A percentile compares a stretch with the other conserved stretches of the same genome.
These are phyloP conservation scores for Lasioglossum zephyrum DNA, from an alignment of 2,888 invertebrate species.

Conservation along the genomic window DNA sequence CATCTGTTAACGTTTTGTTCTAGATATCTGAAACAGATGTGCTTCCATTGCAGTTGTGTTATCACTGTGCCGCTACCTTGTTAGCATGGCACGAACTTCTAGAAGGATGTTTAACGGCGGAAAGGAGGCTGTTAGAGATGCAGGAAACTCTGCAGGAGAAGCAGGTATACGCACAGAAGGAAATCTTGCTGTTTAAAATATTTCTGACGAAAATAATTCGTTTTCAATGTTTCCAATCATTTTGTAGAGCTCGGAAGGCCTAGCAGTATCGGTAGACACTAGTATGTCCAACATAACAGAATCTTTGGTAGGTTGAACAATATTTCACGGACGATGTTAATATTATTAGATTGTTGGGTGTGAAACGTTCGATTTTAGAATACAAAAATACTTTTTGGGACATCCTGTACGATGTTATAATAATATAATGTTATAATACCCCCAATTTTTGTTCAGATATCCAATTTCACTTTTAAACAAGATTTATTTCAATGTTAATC, in stretches of 20 bases:
- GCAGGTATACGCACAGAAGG: constrained; percentile 44
- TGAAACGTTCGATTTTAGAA: background rate
- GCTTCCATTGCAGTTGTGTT: constrained; percentile 88
- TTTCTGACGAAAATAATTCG: background rate
- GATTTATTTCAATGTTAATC: too few relatives aligned
- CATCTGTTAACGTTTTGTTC: background rate
- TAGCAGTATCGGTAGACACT: constrained; percentile 33
- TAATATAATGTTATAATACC: too few relatives aligned
- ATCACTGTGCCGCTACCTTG: constrained; percentile 88
- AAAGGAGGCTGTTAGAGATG: constrained; percentile 82
- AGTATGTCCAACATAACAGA: constrained; percentile 18
- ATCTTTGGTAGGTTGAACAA: constrained; percentile 46
- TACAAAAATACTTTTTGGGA: background rate
- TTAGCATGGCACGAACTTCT: constrained; percentile 88
- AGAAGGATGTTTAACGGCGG: constrained; percentile 86
- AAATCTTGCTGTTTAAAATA: background rate
- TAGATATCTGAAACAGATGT: constrained; percentile 86
- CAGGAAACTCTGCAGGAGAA: constrained; percentile 72
- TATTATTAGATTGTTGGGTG: background rate
- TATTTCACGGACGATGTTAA: background rate
- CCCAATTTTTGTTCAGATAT: background rate
- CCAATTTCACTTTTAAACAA: too few relatives aligned
- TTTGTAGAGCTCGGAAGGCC: constrained; percentile 30
- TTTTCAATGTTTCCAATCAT: background rate
- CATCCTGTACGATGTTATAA: too few relatives aligned